These are phyloP conservation scores for Meloidogyne exigua DNA, from an alignment of 1,140 invertebrate genomes.

Conservation along the genomic window DNA sequence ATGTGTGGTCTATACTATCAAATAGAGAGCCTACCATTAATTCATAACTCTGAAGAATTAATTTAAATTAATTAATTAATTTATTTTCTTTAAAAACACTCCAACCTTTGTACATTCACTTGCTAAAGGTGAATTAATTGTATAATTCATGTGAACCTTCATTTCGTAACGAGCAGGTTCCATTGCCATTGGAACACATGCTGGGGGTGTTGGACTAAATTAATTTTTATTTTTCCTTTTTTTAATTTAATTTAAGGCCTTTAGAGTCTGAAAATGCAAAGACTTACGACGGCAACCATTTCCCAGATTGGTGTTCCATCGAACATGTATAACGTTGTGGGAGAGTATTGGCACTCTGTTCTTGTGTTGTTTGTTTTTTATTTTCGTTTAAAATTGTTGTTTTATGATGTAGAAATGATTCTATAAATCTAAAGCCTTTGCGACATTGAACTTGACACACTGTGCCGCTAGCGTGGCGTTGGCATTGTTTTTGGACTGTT, in stretches of 20 bases:
- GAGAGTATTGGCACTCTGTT: not conserved
- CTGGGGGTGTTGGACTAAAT: slow-evolving; percentile 37
- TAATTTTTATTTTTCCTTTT: not conserved
- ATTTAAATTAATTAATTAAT: not conserved
- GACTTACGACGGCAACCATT: slow-evolving; percentile 26
- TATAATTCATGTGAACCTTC: slow-evolving; percentile 80
- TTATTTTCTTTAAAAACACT: not conserved
- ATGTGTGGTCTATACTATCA: slow-evolving; percentile 74
- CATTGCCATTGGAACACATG: slow-evolving; percentile 64
- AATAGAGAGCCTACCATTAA: slow-evolving; percentile 79
- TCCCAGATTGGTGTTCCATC: not conserved
- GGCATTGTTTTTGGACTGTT: slow-evolving; percentile 82
- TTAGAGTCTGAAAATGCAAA: no score
- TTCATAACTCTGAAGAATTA: slow-evolving; percentile 71
- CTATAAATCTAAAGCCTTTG: slow-evolving; percentile 83
- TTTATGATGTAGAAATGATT: slow-evolving; percentile 79
- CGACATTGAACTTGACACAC: slow-evolving; percentile 87
- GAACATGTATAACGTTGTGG: slow-evolving; percentile 73
- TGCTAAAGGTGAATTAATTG: slow-evolving; percentile 82
- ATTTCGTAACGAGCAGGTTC: slow-evolving; percentile 90
- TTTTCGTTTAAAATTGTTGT: not conserved
- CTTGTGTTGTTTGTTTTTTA: not conserved
- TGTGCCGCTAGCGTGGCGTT: slow-evolving; percentile 72
- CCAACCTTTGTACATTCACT: slow-evolving; percentile 75
- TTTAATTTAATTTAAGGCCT: no score